Percentiles rank a stretch among this genome's conserved stretches.
Evolutionary conservation across 2,113 vertebrate genomes (phyloP).

Genomic region (Melanostigma gelatinosum): DNA sequence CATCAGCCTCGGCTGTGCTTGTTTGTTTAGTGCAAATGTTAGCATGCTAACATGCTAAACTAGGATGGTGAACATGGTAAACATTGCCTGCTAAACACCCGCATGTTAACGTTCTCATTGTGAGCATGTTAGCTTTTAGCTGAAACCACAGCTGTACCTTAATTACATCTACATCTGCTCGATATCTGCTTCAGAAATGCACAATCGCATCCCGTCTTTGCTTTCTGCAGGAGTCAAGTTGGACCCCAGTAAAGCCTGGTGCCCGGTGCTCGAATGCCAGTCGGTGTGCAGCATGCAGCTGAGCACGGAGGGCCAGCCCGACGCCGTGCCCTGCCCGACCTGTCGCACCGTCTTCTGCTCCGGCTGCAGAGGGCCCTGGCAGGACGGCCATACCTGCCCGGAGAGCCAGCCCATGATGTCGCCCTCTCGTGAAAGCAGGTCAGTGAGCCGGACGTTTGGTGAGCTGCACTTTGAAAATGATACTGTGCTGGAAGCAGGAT

Average conservation of each 20-base stretch:
- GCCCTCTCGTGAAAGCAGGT: slow-evolving; percentile 84
- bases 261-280: slow-evolving; percentile 90
- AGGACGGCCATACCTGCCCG: slow-evolving; percentile 81
- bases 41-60: too few relatives aligned
- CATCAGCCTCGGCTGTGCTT: too few relatives aligned
- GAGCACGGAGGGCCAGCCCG: slow-evolving; percentile 74
- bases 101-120: background rate
- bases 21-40: too few relatives aligned
- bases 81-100: background rate
- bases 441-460: slow-evolving; percentile 59
- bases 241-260: slow-evolving; percentile 93
- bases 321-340: slow-evolving; percentile 84
- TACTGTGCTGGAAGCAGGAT: slow-evolving; percentile 23
- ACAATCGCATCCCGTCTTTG: background rate
- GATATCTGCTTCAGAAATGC: background rate
- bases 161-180: background rate
- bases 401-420: slow-evolving; percentile 79
- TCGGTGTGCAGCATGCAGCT: slow-evolving; percentile 85
- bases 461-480: slow-evolving; percentile 18
- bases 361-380: slow-evolving; percentile 89
- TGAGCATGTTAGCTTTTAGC: background rate
- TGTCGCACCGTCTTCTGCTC: slow-evolving; percentile 91
- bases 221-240: slow-evolving; percentile 88
- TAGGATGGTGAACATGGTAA: too few relatives aligned
- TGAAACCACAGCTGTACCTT: too few relatives aligned